Evolutionary conservation across 23 tunicate species (phyloP), one percentile per base, ranked within the genome.

Genomic region (Botrylloides violaceus): DNA sequence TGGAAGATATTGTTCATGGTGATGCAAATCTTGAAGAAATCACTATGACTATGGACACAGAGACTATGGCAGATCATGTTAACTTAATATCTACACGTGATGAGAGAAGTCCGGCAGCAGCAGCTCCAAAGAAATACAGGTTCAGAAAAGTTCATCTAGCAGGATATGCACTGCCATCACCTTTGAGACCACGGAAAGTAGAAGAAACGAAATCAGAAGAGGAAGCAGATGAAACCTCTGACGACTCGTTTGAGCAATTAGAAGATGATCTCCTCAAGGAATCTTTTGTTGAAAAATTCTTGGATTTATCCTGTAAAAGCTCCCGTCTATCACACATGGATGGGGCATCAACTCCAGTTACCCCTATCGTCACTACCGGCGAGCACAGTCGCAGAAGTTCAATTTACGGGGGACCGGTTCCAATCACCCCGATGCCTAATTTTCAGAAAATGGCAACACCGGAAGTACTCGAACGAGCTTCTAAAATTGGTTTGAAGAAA

Each of bases 401-500:
- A n/a, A n/a, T 43, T 9, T 37, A 43, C 47, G 26, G 21, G 26
- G 74, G 37, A 18, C 74, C 56, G 12, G 28, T 68, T 21, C 74
- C 74, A 1, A 68, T 68, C 6, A 68, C 74, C 6, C 74, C 74
- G 29, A 68, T 68, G 74, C 74, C 74, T 0, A 43, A 68, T 68
- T 68, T 30, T 26, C 29, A 28, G 9, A 56, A 38, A 26, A 68
- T 68, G 74, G 74, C 36, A 38, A 68, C 74, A 19, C 74, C 74
- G 9, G 74, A 68, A 28, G 74, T 68, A 20, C 7, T 68, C 22
- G 26, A 28, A 22, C 79, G 72, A 48, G 85, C 75, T 0, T 23
- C 29, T 20, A 62, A 57, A 32, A 72, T 80, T 27, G 85, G 85
- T 33, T 34, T 80, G 64, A 80, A 80, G 64, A 63, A 63, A 23